Conservation (phyloP, 2,797 vertebrate genomes). For the Tachyglossus aculeatus region DNA sequence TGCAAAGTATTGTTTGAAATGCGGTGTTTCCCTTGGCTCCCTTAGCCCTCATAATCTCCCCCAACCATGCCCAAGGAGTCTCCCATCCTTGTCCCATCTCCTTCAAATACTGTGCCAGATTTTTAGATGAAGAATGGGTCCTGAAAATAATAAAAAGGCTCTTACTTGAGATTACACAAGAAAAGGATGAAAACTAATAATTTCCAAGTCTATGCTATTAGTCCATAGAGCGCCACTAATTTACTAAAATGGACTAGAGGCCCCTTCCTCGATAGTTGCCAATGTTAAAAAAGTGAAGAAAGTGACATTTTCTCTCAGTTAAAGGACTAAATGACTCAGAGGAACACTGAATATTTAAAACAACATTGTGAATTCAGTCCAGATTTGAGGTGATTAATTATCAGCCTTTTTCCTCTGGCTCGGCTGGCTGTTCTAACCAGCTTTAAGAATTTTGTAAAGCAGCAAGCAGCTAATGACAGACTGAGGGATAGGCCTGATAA, state of each 20-base stretch:
- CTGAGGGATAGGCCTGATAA: conserved; percentile 10
- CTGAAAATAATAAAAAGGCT: no score
- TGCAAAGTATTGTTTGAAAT: no score
- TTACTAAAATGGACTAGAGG: not conserved
- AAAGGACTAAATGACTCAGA: conserved; percentile 17
- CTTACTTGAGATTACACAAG: no score
- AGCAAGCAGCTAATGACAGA: conserved; percentile 1
- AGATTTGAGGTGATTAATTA: conserved; percentile 37
- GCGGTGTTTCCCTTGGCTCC: no score
- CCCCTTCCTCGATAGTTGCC: not conserved
- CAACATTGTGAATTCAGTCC: conserved; percentile 12
- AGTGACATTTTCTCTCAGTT: conserved; percentile 19
- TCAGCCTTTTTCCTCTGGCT: conserved; percentile 29
- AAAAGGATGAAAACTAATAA: no score
- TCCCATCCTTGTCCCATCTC: no score
- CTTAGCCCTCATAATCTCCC: no score
- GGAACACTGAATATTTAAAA: conserved; percentile 8
- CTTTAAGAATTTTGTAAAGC: conserved; percentile 11
- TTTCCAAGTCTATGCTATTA: no score
- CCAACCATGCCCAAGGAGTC: no score
- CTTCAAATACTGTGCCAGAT: no score
- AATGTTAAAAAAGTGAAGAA: conserved; percentile 14
- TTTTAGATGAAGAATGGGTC: no score
- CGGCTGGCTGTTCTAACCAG: conserved; percentile 6
- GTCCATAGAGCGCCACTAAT: no score